These are phyloP conservation scores for Gobio gobio DNA, from an alignment of 2,113 vertebrate genomes.

Conservation along the genomic window DNA sequence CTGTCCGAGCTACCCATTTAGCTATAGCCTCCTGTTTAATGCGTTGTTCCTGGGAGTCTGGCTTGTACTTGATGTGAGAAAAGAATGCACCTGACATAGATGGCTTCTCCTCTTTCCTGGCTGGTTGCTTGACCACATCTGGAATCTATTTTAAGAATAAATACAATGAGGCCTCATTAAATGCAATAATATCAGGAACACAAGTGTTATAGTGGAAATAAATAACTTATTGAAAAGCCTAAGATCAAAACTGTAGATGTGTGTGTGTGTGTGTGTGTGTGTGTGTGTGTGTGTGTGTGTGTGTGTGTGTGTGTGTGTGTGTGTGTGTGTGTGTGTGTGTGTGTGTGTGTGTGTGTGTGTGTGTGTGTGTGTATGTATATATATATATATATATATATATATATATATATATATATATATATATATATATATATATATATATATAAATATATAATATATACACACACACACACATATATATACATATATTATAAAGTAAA, in stretches of 20 bases:
- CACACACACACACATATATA: no score
- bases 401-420: not conserved
- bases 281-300: no score
- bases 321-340: no score
- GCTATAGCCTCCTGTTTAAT: not conserved
- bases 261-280: no score
- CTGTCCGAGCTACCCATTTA: conserved; percentile 1
- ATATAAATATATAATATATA: no score
- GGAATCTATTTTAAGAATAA: not conserved
- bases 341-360: no score
- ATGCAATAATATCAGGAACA: not conserved
- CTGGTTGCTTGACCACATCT: conserved; percentile 9
- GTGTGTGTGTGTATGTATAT: no score
- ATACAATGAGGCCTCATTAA: conserved; percentile 9
- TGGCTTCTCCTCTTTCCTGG: not conserved
- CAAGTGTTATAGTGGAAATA: conserved; percentile 1
- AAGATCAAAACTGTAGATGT: conserved; percentile 14
- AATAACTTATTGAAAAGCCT: not conserved
- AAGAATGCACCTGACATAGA: conserved; percentile 10
- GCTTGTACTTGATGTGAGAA: conserved; percentile 14
- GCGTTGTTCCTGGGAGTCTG: conserved; percentile 11
- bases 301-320: no score
- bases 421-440: not conserved
- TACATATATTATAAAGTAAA: no score
- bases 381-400: no score